A percentile compares a stretch with the other conserved stretches of the same genome.
Evolutionary conservation across 2,797 vertebrate genomes (phyloP).

Genomic region (Phataginus tricuspis): DNA sequence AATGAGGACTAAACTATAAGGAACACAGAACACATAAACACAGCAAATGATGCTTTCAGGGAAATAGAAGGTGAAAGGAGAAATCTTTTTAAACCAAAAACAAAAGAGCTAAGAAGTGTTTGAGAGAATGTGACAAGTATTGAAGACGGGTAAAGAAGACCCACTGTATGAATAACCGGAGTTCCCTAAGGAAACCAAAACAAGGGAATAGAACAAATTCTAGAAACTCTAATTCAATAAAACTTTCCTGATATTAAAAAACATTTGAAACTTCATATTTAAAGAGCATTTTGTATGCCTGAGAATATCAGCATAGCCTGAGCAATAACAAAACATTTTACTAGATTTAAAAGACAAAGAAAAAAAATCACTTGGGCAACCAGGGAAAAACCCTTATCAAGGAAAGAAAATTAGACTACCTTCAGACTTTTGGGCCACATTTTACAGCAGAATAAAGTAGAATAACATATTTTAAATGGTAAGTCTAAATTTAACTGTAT

Average conservation of each 20-base stretch:
- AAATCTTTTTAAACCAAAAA: not conserved
- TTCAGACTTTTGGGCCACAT: not conserved
- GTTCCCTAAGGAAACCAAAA: not conserved
- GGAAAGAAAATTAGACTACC: not conserved
- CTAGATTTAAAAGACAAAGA: not conserved
- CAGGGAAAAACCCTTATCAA: not conserved
- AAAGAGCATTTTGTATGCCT: not conserved
- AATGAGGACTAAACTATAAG: not conserved
- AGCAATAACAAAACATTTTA: not conserved
- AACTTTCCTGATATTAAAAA: constrained; percentile 10
- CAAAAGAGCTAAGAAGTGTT: not conserved
- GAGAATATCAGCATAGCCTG: not conserved
- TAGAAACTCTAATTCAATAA: not conserved
- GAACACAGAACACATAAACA: not conserved
- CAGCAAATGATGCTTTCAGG: not conserved
- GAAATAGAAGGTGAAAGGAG: not conserved
- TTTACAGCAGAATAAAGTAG: not conserved
- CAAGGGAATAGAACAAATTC: not conserved
- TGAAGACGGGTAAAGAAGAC: not conserved
- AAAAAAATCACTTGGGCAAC: not conserved
- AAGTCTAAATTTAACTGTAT: not conserved
- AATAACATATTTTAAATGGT: not conserved
- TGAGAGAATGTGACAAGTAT: not conserved
- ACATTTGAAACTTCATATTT: not conserved
- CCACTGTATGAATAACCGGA: not conserved